Evolutionary conservation across 2,888 invertebrate genomes (phyloP).

Genomic region (Acanthosepion lycidas): DNA sequence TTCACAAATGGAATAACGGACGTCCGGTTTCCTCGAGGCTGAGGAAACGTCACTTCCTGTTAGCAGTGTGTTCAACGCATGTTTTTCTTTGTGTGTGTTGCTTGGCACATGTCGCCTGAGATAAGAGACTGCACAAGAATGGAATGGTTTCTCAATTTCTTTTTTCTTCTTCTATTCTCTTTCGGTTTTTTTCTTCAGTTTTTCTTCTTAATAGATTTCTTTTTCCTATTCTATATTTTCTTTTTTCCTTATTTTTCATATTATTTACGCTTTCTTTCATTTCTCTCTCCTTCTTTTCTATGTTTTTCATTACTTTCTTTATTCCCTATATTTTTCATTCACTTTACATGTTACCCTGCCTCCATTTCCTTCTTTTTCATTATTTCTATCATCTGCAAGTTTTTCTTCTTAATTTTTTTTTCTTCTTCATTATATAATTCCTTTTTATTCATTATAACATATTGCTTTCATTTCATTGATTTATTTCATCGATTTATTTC

Average conservation of each 20-base stretch:
- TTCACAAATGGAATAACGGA: slow-evolving; percentile 33
- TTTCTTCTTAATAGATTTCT: neutral
- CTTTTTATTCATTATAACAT: no score
- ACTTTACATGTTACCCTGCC: neutral
- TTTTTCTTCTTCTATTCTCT: neutral
- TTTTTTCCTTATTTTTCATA: neutral
- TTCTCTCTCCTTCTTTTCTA: neutral
- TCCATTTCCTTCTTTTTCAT: neutral
- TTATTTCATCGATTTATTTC: no score
- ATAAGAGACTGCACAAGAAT: neutral
- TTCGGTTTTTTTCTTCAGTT: neutral
- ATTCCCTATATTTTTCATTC: neutral
- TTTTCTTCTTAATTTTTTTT: no score
- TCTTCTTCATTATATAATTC: no score
- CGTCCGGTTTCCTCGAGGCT: slow-evolving; percentile 18
- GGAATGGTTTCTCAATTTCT: neutral
- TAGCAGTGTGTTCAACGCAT: neutral
- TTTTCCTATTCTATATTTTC: neutral
- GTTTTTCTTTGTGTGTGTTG: neutral
- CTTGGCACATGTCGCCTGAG: slow-evolving; percentile 33
- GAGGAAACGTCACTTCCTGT: slow-evolving; percentile 33
- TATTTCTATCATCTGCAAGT: neutral
- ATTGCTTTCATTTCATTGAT: no score
- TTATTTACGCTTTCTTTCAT: neutral
- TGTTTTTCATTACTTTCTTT: neutral